Conservation (phyloP, 2,113 vertebrate genomes). For the Camelus bactrianus region DNA sequence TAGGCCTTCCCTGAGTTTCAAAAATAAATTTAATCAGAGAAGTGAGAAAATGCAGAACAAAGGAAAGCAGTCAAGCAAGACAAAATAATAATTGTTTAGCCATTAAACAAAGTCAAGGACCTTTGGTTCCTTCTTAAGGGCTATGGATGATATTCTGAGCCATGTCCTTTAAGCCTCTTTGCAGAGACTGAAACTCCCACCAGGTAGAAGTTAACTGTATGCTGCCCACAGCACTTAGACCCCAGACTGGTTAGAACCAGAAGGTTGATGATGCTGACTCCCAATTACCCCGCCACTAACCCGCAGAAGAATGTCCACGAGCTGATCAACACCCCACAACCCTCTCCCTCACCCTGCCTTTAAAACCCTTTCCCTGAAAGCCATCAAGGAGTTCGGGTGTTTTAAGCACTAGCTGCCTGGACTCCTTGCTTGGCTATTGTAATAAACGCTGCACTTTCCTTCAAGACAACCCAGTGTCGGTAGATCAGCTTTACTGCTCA, state of each 20-base stretch:
- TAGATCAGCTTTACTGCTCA: background rate
- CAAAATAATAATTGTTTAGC: background rate
- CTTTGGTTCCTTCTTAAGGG: background rate
- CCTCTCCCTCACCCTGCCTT: background rate
- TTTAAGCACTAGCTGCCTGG: too few species aligned
- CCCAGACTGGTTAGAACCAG: background rate
- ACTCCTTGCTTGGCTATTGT: background rate
- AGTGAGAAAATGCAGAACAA: background rate
- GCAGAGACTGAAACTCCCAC: background rate
- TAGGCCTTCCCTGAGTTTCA: background rate
- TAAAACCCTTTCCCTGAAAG: background rate
- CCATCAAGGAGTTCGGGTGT: background rate
- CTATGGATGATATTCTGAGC: background rate
- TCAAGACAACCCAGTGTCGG: background rate
- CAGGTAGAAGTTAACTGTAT: background rate
- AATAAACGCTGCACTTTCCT: background rate
- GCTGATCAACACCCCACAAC: background rate
- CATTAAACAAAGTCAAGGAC: background rate
- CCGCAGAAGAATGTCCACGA: background rate
- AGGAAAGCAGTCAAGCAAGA: background rate
- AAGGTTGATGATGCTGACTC: background rate
- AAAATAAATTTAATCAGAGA: background rate
- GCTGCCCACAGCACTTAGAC: background rate
- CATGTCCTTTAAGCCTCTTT: background rate
- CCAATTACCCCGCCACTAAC: background rate